Evolutionary conservation across 2,113 vertebrate species (phyloP).

Genomic region (Chamaetylas fuelleborni): DNA sequence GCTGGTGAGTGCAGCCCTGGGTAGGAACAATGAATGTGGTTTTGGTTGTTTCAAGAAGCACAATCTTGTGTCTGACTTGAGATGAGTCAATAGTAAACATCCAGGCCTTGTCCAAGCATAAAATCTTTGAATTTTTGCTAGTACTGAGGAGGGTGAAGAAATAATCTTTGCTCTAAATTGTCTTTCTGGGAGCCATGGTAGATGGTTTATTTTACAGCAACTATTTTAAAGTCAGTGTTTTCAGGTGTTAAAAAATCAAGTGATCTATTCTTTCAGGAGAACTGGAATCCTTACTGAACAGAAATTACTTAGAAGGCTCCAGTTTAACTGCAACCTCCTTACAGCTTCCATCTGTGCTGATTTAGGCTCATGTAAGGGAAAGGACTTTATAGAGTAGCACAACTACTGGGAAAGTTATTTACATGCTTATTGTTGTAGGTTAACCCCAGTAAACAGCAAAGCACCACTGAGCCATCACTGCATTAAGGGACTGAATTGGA

Average conservation of each 20-base stretch:
- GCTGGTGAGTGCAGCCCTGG: neutral
- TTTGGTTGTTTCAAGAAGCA: neutral
- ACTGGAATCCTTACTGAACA: neutral
- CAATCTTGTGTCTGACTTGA: neutral
- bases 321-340: neutral
- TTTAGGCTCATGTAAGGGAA: neutral
- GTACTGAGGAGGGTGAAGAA: neutral
- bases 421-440: neutral
- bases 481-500: neutral
- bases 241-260: neutral
- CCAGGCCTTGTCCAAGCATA: neutral
- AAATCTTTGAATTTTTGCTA: neutral
- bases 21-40: accelerated
- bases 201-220: neutral
- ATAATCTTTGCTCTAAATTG: neutral
- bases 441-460: neutral
- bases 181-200: neutral
- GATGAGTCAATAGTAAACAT: neutral
- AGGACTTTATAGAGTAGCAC: neutral
- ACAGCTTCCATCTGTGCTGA: neutral
- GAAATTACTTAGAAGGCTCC: neutral
- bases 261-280: neutral
- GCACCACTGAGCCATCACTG: neutral
- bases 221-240: neutral
- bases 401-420: neutral